Conservation (phyloP, 1,140 invertebrate species). For the Bactericera cockerelli region DNA sequence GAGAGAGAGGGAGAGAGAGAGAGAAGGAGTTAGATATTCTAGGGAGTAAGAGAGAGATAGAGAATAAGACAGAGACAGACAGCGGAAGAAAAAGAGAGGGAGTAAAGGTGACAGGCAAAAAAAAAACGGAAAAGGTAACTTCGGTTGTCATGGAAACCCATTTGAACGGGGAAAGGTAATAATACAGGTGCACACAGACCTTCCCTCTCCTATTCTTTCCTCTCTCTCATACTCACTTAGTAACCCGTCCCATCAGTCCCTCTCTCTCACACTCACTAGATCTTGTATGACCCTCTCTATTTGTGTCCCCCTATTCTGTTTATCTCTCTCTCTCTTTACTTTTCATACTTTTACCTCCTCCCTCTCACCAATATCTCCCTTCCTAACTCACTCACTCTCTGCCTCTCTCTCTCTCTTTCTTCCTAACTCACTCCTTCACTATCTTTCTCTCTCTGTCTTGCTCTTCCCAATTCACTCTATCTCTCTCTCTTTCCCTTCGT, state of each 20-base stretch:
- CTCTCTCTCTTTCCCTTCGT: no score
- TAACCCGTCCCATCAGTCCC: not conserved
- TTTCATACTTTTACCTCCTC: no score
- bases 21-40: no score
- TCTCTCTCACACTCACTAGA: not conserved
- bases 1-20: not conserved
- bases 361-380: no score
- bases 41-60: no score
- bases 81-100: no score
- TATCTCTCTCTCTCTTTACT: no score
- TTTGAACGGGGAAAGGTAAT: not conserved
- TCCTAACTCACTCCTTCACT: not conserved
- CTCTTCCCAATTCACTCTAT: no score
- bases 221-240: not conserved
- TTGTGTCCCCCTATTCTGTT: no score
- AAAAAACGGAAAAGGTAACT: not conserved
- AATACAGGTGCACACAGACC: constrained; percentile 8
- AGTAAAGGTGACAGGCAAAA: not conserved
- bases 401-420: not conserved
- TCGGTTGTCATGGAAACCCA: constrained; percentile 6
- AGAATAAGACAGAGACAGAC: no score
- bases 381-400: not conserved
- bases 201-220: not conserved
- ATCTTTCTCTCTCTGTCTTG: no score
- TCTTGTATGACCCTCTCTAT: no score